Conservation (phyloP, 2,113 vertebrate species). For the Galemys pyrenaicus region DNA sequence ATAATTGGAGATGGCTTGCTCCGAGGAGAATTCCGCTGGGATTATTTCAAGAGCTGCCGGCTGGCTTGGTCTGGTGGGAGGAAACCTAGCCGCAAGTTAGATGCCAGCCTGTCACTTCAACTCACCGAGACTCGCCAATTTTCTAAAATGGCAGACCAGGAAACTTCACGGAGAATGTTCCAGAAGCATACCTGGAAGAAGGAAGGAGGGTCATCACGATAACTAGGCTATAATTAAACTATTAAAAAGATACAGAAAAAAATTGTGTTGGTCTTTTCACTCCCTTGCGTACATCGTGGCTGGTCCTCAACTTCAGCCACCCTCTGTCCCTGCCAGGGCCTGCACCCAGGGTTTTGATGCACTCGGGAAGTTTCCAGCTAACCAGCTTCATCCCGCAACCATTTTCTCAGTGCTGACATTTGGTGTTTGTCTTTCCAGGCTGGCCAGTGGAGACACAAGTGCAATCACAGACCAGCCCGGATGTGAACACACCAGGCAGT, state of each 20-base stretch:
- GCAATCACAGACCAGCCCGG: neutral
- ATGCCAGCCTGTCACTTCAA: conserved; percentile 40
- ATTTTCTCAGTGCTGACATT: neutral
- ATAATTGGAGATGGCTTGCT: conserved; percentile 12
- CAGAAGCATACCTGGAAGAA: neutral
- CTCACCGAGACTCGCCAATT: neutral
- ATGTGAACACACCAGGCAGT: neutral
- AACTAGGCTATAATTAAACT: conserved; percentile 43
- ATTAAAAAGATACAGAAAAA: neutral
- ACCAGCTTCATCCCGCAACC: neutral
- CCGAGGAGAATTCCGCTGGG: neutral
- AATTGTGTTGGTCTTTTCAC: neutral
- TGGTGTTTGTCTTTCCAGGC: neutral
- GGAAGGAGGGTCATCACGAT: conserved; percentile 8
- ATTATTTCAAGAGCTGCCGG: conserved; percentile 13
- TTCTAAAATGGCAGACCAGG: neutral
- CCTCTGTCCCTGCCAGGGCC: neutral
- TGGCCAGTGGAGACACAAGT: neutral
- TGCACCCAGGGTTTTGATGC: neutral
- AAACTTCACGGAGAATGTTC: neutral
- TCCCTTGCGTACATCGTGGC: neutral
- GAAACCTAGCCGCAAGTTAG: neutral
- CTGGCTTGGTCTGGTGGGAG: neutral
- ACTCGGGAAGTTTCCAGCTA: neutral
- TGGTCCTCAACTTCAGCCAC: neutral